These are phyloP conservation scores for Nycticorax nycticorax DNA, from an alignment of 2,113 vertebrate species.

Conservation along the genomic window DNA sequence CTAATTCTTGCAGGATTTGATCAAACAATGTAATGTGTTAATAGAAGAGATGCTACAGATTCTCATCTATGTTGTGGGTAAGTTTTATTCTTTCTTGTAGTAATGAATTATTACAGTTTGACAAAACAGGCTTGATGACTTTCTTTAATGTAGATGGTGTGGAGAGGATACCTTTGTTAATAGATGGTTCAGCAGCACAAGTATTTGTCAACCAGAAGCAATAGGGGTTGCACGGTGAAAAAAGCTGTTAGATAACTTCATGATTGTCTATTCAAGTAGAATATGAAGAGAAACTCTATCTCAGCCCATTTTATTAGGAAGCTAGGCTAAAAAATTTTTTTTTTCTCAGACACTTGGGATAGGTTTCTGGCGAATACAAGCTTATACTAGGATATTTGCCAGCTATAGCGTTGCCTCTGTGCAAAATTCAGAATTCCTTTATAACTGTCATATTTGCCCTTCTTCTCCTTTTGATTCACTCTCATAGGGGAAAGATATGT, in stretches of 20 bases:
- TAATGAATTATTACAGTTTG: not conserved
- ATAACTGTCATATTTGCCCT: not conserved
- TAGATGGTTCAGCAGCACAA: not conserved
- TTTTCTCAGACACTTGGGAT: not conserved
- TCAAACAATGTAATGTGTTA: conserved; percentile 88
- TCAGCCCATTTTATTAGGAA: not conserved
- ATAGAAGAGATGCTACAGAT: conserved; percentile 96
- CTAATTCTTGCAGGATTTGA: conserved; percentile 82
- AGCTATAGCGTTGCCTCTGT: not conserved
- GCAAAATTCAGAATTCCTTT: not conserved
- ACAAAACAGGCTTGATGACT: not conserved
- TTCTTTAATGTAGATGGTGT: not conserved
- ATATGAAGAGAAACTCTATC: not conserved
- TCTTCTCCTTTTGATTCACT: not conserved
- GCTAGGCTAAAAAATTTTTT: not conserved
- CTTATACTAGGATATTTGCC: not conserved
- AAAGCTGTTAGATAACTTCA: not conserved
- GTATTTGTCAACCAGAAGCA: not conserved
- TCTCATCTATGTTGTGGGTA: conserved; percentile 90
- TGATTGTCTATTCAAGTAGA: not conserved
- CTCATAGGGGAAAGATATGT: conserved; percentile 90
- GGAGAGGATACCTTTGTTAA: not conserved
- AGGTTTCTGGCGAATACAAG: not conserved
- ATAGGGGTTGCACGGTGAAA: not conserved
- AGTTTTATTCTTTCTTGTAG: not conserved